These are phyloP conservation scores for Paramormyrops hopkinsi DNA, from an alignment of 2,797 vertebrate species.

Conservation along the genomic window DNA sequence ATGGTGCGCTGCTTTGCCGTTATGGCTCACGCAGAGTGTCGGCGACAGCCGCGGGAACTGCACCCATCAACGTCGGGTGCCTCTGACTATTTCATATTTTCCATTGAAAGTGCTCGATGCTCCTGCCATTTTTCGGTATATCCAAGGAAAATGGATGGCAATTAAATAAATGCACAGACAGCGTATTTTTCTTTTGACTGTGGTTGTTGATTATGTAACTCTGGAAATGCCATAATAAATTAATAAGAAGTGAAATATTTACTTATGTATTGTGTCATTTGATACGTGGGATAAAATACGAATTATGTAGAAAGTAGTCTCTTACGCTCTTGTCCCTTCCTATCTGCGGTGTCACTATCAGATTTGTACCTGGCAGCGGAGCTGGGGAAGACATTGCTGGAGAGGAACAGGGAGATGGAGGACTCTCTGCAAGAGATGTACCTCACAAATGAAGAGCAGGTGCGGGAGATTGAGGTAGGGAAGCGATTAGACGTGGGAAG, in stretches of 20 bases:
- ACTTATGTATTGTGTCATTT: not conserved
- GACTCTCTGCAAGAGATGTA: constrained; percentile 97
- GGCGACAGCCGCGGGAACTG: not conserved
- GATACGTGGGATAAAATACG: not conserved
- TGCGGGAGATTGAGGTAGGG: constrained; percentile 90
- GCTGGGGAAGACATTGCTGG: constrained; percentile 92
- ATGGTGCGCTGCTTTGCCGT: not conserved
- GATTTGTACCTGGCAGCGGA: constrained; percentile 94
- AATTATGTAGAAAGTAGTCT: not conserved
- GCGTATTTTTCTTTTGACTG: not conserved
- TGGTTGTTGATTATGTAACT: not conserved
- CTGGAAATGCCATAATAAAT: not conserved
- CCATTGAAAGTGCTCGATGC: not conserved
- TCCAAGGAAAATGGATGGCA: not conserved
- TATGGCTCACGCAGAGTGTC: not conserved
- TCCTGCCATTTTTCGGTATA: not conserved
- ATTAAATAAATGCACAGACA: not conserved
- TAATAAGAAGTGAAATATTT: not conserved
- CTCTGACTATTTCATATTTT: not conserved
- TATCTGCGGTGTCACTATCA: constrained; percentile 40
- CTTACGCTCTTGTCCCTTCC: not conserved
- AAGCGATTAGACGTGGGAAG: not conserved
- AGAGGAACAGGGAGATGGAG: constrained; percentile 94
- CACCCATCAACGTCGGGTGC: not conserved
- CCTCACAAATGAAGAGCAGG: constrained; percentile 92